Evolutionary conservation across 2,888 invertebrate species (phyloP).

Genomic region (Saturnia japonica): DNA sequence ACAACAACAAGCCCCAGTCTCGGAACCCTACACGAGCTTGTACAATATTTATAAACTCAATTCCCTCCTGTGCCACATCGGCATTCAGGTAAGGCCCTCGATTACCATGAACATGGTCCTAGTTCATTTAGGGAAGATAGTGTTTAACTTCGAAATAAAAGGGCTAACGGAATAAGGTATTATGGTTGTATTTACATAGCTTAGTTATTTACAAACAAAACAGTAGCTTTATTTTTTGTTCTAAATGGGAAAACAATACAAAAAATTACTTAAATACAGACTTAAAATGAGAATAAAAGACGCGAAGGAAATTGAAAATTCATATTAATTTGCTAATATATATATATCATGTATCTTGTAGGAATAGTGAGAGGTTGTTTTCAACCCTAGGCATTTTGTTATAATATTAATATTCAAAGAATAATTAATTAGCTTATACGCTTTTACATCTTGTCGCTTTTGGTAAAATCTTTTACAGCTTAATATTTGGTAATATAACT

Average conservation of each 20-base stretch:
- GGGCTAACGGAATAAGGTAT: conserved; percentile 39
- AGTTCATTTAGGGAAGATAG: conserved; percentile 64
- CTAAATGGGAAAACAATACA: no score
- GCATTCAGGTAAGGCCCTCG: conserved; percentile 66
- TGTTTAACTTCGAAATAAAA: conserved; percentile 35
- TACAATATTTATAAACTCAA: conserved; percentile 61
- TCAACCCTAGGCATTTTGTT: neutral
- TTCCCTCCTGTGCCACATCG: conserved; percentile 56
- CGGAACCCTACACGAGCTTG: conserved; percentile 36
- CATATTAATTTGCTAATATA: neutral
- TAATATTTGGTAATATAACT: neutral
- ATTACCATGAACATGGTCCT: conserved; percentile 72
- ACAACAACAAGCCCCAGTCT: conserved; percentile 27
- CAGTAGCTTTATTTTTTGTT: no score
- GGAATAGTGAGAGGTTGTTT: neutral
- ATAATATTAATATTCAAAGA: neutral
- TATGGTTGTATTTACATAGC: conserved; percentile 16
- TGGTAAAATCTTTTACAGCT: neutral
- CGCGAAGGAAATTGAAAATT: neutral
- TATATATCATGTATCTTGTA: neutral
- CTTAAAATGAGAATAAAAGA: neutral
- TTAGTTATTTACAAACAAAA: no score
- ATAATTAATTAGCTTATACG: no score
- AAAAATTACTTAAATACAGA: neutral
- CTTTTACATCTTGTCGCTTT: neutral